Conservation (phyloP, 2,113 vertebrate genomes). For the Strix uralensis region DNA sequence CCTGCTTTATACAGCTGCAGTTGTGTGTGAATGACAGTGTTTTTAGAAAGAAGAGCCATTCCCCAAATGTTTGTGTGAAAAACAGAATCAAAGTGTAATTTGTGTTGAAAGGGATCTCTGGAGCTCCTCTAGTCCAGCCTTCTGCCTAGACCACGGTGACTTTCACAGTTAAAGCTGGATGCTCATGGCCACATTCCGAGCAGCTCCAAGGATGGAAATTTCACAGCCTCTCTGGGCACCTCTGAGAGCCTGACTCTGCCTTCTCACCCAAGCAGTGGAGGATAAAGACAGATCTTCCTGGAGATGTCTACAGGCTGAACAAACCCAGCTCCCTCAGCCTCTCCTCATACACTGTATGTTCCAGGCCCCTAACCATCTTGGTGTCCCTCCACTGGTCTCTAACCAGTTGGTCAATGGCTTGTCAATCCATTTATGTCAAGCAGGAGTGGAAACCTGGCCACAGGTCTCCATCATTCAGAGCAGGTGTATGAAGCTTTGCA, state of each 20-base stretch:
- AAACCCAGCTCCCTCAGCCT: neutral
- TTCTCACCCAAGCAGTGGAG: neutral
- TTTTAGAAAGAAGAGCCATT: neutral
- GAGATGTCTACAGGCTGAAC: neutral
- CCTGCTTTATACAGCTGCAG: neutral
- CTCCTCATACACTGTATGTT: fast-evolving
- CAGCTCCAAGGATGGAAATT: neutral
- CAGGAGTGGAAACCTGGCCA: neutral
- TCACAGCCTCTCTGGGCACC: neutral
- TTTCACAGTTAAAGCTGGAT: neutral
- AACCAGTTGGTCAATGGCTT: neutral
- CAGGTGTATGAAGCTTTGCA: neutral
- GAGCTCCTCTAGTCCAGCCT: neutral
- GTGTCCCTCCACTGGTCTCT: neutral
- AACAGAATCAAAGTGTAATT: neutral
- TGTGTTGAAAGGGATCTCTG: neutral
- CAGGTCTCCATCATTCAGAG: neutral
- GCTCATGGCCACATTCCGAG: neutral
- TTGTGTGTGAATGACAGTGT: neutral
- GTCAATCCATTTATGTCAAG: neutral
- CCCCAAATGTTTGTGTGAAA: neutral
- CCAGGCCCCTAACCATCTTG: neutral
- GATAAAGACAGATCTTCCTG: neutral
- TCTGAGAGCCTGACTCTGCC: neutral
- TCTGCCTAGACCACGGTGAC: neutral